Evolutionary conservation across 2,888 invertebrate species (phyloP), one percentile per base, ranked within the genome.

Genomic region (Pollenia amentaria): DNA sequence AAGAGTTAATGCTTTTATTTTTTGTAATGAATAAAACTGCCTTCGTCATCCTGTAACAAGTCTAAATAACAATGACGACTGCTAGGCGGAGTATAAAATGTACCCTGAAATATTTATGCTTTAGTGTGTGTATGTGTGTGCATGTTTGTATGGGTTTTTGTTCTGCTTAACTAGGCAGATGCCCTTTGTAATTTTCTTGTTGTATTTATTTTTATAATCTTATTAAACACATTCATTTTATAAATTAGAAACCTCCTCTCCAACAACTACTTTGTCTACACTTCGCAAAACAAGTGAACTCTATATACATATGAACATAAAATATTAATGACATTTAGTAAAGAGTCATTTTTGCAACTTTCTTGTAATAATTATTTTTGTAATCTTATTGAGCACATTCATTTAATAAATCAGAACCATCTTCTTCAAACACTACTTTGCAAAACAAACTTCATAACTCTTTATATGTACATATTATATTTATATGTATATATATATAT

Each of bases 201-300:
- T 77, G 82, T 81, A 85, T 78, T 78, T 82, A 86, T 86, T 82
- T 78, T 51, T 75, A 55, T 86, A 86, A 83, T 86, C 78, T 57
- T 86, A 70, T 79, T 75, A 79, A 64, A 79, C 29, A 83, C 67
- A 75, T 67, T 51, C 42, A 21, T 55, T 48, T 60, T 69, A 53
- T n/a, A 55, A 64, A 29, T 57, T 48, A 80, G 18, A 46, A 42
- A 29, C 51, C 2, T 70, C 60, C 48, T 40, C 70, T 55, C 29
- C 18, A 70, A 80, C 48, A 48, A 65, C 40, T 57, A 53, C 53
- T 72, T 72, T 60, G 18, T n/a, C 40, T 62, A 29, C 44, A 64
- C 38, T 60, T 46, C 29, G 65, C 42, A 69, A 14, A 42, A 1
- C 18, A 8, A 29, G 44, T n/a, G n/a, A n/a, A n/a, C n/a, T 62